Evolutionary conservation across 1,140 invertebrate genomes (phyloP).

Genomic region (Nasonia longicornis): DNA sequence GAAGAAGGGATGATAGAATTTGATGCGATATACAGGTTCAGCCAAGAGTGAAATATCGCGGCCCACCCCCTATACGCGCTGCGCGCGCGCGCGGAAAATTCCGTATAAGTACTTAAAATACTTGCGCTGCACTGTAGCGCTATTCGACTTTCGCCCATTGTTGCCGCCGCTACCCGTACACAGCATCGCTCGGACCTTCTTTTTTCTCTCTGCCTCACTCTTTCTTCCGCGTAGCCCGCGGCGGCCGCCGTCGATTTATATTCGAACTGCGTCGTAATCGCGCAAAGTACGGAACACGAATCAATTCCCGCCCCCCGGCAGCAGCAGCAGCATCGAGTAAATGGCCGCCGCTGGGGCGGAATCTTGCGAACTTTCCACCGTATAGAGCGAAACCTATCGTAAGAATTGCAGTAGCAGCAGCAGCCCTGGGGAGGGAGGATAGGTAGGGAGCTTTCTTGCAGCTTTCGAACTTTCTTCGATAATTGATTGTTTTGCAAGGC

Average conservation of each 20-base stretch:
- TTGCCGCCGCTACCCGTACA: neutral
- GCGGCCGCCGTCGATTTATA: conserved; percentile 53
- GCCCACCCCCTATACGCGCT: neutral
- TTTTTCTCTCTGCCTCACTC: conserved; percentile 14
- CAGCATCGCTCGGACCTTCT: conserved; percentile 3
- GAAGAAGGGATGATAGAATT: no score
- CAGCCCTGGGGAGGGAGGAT: conserved; percentile 30
- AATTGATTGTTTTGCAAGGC: conserved; percentile 66
- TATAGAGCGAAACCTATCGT: conserved; percentile 57
- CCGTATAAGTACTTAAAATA: conserved; percentile 21
- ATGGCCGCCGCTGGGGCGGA: conserved; percentile 21
- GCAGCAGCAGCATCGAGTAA: conserved; percentile 32
- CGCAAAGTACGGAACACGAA: conserved; percentile 56
- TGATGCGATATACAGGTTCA: no score
- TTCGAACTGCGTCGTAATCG: conserved; percentile 56
- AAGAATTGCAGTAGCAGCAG: conserved; percentile 43
- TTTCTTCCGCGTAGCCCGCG: conserved; percentile 39
- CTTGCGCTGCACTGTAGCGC: neutral
- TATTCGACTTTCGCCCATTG: neutral
- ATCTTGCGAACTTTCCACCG: neutral
- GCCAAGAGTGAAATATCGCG: neutral
- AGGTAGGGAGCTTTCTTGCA: conserved; percentile 50
- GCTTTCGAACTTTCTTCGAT: conserved; percentile 62
- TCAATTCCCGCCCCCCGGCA: conserved; percentile 52
- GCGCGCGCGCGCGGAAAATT: neutral